phyloP scores from a whole-genome alignment of 2,113 vertebrate genomes.

The Eclectus roratus region DNA sequence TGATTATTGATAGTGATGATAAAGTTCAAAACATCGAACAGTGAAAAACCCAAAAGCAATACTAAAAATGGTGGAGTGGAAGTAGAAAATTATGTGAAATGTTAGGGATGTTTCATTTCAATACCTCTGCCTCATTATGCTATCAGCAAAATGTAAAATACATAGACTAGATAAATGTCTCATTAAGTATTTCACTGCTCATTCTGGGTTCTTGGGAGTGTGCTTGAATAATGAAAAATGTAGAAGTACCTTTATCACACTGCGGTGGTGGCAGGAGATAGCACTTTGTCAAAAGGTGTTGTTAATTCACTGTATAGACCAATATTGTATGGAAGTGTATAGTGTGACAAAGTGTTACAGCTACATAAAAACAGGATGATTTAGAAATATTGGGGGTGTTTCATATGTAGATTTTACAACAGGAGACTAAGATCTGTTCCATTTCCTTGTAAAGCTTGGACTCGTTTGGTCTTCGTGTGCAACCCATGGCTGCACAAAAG shows the following conservation, averaged over 20 bases:
- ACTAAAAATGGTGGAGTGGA: slow-evolving; percentile 62
- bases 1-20: slow-evolving; percentile 57
- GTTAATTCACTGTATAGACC: background rate
- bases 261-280: background rate
- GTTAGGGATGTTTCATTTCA: slow-evolving; percentile 68
- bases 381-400: background rate
- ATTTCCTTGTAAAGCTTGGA: background rate
- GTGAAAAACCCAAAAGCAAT: slow-evolving; percentile 37
- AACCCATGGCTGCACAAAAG: background rate
- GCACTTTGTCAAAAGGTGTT: slow-evolving; percentile 26
- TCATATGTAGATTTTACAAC: accelerated
- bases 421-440: background rate
- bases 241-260: slow-evolving; percentile 20
- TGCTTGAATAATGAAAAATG: slow-evolving; percentile 67
- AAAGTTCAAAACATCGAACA: slow-evolving; percentile 67
- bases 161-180: slow-evolving; percentile 77
- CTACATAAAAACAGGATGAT: background rate
- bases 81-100: slow-evolving; percentile 67
- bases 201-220: slow-evolving; percentile 59
- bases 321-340: background rate
- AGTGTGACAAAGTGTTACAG: background rate
- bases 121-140: slow-evolving; percentile 74
- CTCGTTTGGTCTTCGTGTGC: accelerated
- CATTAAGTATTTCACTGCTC: slow-evolving; percentile 73
- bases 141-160: slow-evolving; percentile 72